These are phyloP conservation scores for Balaeniceps rex DNA, from an alignment of 2,113 vertebrate species.

Conservation along the genomic window DNA sequence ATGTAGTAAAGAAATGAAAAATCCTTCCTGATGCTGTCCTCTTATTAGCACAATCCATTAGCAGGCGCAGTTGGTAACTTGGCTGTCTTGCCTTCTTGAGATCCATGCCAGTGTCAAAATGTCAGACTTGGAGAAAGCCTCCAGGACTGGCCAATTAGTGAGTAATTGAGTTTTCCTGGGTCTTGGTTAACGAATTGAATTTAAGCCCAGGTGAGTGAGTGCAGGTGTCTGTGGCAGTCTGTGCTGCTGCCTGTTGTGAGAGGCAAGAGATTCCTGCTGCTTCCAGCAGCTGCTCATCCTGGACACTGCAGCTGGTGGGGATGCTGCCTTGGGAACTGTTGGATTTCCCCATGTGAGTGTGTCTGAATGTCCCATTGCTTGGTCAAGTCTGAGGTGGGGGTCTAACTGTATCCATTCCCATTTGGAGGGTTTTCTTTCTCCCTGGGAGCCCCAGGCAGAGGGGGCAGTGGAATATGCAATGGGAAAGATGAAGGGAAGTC, in stretches of 20 bases:
- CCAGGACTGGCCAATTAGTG: not conserved
- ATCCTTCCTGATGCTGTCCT: not conserved
- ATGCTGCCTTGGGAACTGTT: not conserved
- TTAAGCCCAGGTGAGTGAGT: not conserved
- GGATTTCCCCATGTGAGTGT: not conserved
- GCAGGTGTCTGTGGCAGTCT: rapidly evolving
- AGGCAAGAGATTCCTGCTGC: rapidly evolving
- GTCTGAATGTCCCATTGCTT: not conserved
- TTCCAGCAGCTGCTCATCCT: not conserved
- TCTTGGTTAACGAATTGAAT: not conserved
- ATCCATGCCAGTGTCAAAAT: not conserved
- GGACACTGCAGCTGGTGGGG: rapidly evolving
- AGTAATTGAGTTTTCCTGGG: not conserved
- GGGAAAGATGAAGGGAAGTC: not conserved
- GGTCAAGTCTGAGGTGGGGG: not conserved
- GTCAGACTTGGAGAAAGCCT: not conserved
- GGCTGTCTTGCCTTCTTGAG: not conserved
- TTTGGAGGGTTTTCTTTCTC: not conserved
- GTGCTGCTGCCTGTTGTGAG: not conserved
- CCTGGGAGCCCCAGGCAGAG: not conserved
- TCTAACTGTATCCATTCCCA: not conserved
- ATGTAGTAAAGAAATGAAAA: not conserved
- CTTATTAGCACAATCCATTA: not conserved
- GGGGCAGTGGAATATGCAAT: rapidly evolving
- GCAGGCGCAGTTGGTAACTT: not conserved